Evolutionary conservation across 2,113 vertebrate genomes (phyloP), one percentile per base, ranked within the genome.

Genomic region (Corydoras maculifer): DNA sequence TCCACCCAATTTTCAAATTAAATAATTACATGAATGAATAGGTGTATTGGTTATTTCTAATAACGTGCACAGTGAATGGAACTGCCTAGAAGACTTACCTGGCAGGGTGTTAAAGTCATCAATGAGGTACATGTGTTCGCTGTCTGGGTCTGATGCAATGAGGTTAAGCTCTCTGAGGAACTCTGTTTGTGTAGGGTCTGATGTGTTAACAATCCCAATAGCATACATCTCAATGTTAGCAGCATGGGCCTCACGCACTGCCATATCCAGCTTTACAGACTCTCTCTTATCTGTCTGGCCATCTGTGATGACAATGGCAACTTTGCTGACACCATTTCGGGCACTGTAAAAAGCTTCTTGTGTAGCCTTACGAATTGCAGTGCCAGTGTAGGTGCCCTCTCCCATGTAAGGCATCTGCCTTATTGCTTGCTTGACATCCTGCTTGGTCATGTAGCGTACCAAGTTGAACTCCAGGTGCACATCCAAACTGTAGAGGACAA

Each of bases 171-270:
- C 93, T 14, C 25, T 83, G 68, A 94, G 78, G 62, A 97, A 97
- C 78, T 94, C 92, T 0, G 29, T 62, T 75, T 93, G 93, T 0
- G 91, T 90, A 25, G 91, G 88, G 80, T 94, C 93, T 32, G 91
- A 90, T 9, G 88, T 88, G 65, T 96, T 96, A 65, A 93, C 88
- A 4, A 95, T 94, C 35, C 94, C 94, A 78, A 96, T 85, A 0
- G 94, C 92, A 0, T 94, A 96, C 92, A 95, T 93, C 82, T 97
- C 92, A 6, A 94, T 91, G 82, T 92, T 95, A 30, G 92, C 90
- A 65, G 92, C 89, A 0, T 94, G 94, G 69, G 94, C 93, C 76
- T 96, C 94, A 55, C 88, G 85, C 66, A 95, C 92, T 0, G 86
- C 94, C 8, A 90, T 82, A n/a, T 94, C 92, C 14, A 96, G 87